Conservation (phyloP, 1,140 invertebrate genomes). For the Mycetomoellerius zeteki region DNA sequence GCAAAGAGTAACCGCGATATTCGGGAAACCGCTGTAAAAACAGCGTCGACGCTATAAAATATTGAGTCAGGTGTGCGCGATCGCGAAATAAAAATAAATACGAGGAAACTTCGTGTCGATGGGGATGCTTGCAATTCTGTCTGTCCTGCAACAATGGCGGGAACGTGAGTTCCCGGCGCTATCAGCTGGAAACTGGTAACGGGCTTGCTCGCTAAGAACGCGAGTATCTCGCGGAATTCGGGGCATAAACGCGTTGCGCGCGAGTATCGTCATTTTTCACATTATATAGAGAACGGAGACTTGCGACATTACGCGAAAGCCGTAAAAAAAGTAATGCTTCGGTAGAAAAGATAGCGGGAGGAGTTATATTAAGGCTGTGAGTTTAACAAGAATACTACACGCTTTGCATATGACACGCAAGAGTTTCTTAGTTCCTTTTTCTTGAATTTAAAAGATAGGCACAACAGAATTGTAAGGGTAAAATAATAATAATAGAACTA, state of each 20-base stretch:
- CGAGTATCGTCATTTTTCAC: constrained; percentile 29
- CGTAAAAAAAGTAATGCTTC: constrained; percentile 8
- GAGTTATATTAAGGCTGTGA: background rate
- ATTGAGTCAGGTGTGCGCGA: constrained; percentile 26
- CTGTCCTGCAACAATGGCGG: constrained; percentile 14
- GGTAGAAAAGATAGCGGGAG: background rate
- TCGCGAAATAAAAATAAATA: constrained; percentile 47
- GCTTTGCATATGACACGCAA: constrained; percentile 9
- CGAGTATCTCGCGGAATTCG: constrained; percentile 33
- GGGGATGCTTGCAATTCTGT: constrained; percentile 1
- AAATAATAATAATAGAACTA: constrained; percentile 5
- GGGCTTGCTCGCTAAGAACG: constrained; percentile 23
- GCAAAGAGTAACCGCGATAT: constrained; percentile 16
- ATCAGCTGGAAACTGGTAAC: constrained; percentile 20
- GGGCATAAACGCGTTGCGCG: constrained; percentile 28
- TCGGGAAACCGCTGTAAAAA: constrained; percentile 27
- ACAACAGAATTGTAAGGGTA: background rate
- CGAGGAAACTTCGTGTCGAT: background rate
- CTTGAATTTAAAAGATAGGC: background rate
- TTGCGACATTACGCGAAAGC: constrained; percentile 7
- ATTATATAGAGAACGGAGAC: constrained; percentile 2
- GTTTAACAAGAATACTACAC: constrained; percentile 9
- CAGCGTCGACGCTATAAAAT: constrained; percentile 13
- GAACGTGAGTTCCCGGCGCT: background rate
- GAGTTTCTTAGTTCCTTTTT: constrained; percentile 6